Conservation (phyloP, 2,888 invertebrate species). For the Micropterix aruncella region DNA sequence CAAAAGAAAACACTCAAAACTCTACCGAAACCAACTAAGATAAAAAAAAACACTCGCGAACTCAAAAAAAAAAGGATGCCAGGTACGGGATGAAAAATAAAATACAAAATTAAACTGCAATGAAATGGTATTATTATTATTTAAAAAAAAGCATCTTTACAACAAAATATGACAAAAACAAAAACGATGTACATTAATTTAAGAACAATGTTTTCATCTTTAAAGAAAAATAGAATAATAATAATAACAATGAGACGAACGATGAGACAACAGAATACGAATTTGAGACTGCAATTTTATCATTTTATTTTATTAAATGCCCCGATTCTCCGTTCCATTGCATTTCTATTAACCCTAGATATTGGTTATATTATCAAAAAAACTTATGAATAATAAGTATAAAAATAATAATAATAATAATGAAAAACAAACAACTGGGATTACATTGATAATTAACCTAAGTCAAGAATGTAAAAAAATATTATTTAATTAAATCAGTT, state of each 20-base stretch:
- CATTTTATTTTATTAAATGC: too few relatives aligned
- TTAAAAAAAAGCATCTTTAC: conserved; percentile 59
- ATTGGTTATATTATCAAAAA: neutral
- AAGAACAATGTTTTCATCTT: conserved; percentile 48
- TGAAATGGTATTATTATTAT: conserved; percentile 58
- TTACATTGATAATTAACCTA: neutral
- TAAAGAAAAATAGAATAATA: conserved; percentile 50
- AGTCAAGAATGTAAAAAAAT: neutral
- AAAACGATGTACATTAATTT: conserved; percentile 64
- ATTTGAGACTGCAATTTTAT: too few relatives aligned
- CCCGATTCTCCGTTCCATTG: neutral
- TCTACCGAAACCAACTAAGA: too few relatives aligned
- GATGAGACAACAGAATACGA: neutral
- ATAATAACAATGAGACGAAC: neutral
- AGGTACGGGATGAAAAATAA: conserved; percentile 28
- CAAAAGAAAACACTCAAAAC: too few relatives aligned
- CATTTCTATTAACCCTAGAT: neutral
- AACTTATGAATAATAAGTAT: conserved; percentile 1
- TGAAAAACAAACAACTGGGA: conserved; percentile 1
- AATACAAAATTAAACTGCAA: conserved; percentile 53
- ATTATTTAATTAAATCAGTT: neutral
- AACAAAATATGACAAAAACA: conserved; percentile 63
- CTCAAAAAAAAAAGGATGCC: neutral
- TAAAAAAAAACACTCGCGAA: neutral
- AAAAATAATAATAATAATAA: conserved; percentile 8